Base-by-base conservation (phyloP, 2,888 invertebrate species). In the Kuschelorhynchus macadamiae region DNA sequence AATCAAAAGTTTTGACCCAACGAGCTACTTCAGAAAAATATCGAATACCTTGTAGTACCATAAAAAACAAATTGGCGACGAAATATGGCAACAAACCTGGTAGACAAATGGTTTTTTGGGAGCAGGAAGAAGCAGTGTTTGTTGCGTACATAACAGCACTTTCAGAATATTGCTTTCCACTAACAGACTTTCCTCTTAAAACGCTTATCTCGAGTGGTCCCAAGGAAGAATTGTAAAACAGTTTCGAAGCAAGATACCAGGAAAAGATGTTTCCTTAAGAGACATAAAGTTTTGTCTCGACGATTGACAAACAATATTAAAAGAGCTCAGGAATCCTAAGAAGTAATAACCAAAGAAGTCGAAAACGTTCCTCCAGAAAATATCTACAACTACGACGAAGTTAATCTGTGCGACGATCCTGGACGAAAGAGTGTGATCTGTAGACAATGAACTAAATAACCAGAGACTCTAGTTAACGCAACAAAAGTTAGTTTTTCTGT, bases 151-250 rank as follows among this genome's bases (percentile, higher is more conserved):
- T 25, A 25, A 25, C 4, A 7, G 46, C 46, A 21, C 46, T 46
- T 46, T 46, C 46, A 14, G 14, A 46, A 17, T 46, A 46, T 46
- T 16, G 46, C 18, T 46, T 46, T 46, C 46, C 46, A 46, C 17
- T 46, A 16, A 46, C 17, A 14, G 46, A 46, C 25, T 25, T 25
- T 25, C 4, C 3, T 25, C 3, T 25, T 25, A 25, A 25, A 25
- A 25, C 7, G 25, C 17, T 46, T 46, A 46, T 46, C 11, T 17
- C 17, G n/a, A 17, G 17, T 46, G 3, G 46, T 46, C 46, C 14
- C 46, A 46, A 46, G 17, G 46, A 46, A 46, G 46, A 46, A 46
- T 46, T 46, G 14, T 7, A 46, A 46, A 46, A 46, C 46, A 46
- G 46, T 46, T 46, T 46, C 7, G 18, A 46, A 46, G 17, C 46